Evolutionary conservation across 2,113 vertebrate genomes (phyloP).

Genomic region (Nematolebias whitei): DNA sequence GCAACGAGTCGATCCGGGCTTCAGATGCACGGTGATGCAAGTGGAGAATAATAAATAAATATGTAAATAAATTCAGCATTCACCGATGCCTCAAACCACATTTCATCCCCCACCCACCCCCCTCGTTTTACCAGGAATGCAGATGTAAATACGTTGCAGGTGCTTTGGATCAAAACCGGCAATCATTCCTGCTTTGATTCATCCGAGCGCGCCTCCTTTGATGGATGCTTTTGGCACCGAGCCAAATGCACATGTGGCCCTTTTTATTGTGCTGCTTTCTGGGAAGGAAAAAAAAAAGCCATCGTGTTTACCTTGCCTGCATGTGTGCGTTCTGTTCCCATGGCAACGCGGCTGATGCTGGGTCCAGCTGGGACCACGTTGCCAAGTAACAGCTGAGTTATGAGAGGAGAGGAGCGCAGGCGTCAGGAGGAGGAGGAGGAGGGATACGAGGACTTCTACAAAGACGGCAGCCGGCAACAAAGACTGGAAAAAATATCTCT

Average conservation of each 20-base stretch:
- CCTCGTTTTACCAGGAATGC: slow-evolving; percentile 21
- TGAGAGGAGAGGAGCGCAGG: slow-evolving; percentile 68
- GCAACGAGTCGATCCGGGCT: slow-evolving; percentile 25
- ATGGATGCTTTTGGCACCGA: slow-evolving; percentile 20
- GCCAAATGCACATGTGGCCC: slow-evolving; percentile 37
- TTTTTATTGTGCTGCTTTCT: slow-evolving; percentile 23
- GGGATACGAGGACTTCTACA: slow-evolving; percentile 64
- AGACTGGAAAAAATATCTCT: slow-evolving; percentile 52
- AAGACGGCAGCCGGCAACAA: slow-evolving; percentile 61
- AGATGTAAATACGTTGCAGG: slow-evolving; percentile 45
- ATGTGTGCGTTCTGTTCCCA: slow-evolving; percentile 66
- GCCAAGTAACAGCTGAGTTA: slow-evolving; percentile 83
- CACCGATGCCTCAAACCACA: too few species aligned
- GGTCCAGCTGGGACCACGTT: slow-evolving; percentile 79
- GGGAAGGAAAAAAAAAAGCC: slow-evolving; percentile 20
- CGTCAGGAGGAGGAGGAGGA: slow-evolving; percentile 21
- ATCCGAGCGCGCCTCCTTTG: slow-evolving; percentile 12
- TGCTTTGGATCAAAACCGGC: slow-evolving; percentile 38
- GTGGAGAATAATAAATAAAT: slow-evolving; percentile 24
- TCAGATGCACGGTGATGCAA: slow-evolving; percentile 12
- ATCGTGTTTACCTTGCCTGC: slow-evolving; percentile 67
- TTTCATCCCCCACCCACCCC: not conserved
- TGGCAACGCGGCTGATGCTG: slow-evolving; percentile 72
- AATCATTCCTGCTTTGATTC: slow-evolving; percentile 18
- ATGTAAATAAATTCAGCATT: too few species aligned